phyloP scores from a whole-genome alignment of 2,797 vertebrate species.

The Serranus cabrilla region DNA sequence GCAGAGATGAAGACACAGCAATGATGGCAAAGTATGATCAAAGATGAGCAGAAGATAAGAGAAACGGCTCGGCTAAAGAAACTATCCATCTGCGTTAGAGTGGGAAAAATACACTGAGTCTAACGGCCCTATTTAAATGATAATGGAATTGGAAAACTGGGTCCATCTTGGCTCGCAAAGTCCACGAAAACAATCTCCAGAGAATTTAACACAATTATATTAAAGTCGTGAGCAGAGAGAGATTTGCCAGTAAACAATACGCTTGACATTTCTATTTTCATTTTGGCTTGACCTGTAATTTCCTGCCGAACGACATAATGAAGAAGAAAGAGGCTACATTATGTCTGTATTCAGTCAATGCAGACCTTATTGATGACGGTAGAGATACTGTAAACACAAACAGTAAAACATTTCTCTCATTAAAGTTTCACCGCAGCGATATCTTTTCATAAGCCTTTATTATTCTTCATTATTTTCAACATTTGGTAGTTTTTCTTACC shows the following conservation, averaged over 20 bases:
- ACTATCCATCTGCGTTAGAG: conserved; percentile 6
- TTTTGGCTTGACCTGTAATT: conserved; percentile 44
- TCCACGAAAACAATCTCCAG: conserved; percentile 18
- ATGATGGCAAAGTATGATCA: conserved; percentile 24
- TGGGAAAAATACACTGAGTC: conserved; percentile 5
- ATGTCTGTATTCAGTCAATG: conserved; percentile 1
- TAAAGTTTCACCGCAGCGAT: conserved; percentile 19
- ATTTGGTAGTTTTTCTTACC: not conserved
- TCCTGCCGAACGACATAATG: conserved; percentile 29
- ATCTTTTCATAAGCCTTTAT: not conserved
- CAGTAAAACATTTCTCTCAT: conserved; percentile 4
- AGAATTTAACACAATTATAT: conserved; percentile 33
- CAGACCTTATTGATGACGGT: conserved; percentile 5
- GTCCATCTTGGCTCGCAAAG: not conserved
- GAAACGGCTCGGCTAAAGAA: conserved; percentile 25
- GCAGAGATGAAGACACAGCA: conserved; percentile 18
- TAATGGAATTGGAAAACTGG: conserved; percentile 43
- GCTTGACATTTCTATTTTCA: conserved; percentile 49
- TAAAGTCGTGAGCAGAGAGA: conserved; percentile 19
- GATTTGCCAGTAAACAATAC: conserved; percentile 37
- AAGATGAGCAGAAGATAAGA: conserved; percentile 38
- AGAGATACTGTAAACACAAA: not conserved
- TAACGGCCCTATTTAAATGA: conserved; percentile 62
- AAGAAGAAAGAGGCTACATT: conserved; percentile 3
- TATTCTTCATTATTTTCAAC: not conserved